Evolutionary conservation across 2,888 invertebrate species (phyloP), one percentile per base, ranked within the genome.

Genomic region (Callimorpha dominula): DNA sequence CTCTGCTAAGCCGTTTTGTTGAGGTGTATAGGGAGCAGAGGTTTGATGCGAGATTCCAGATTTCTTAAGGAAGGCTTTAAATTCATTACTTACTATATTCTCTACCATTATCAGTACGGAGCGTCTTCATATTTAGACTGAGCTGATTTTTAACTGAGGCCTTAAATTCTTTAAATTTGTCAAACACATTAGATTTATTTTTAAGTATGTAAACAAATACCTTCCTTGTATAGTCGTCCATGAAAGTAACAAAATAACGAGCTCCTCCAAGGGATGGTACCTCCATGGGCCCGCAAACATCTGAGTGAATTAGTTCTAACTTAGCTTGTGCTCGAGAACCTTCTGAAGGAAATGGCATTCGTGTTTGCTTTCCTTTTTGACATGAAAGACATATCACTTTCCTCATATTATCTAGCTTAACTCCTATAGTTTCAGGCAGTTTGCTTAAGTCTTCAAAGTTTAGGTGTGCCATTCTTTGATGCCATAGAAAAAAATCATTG

Each of bases 261-360:
- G 70, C 73, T n/a, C 70, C 72, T 14, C 76, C 78, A 1, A 78
- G 57, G 8, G 80, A 69, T 12, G 70, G 63, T 14, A 66, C 73
- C 46, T 81, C 79, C 78, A 79, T 76, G 17, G 70, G 80, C 5
- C 78, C 78, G 68, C 80, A 78, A n/a, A 80, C 50, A 60, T 78
- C 78, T 1, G 80, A 78, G 31, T 78, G 75, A 4, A 79, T 63
- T 17, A 78, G 20, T 52, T 77, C 76, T 14, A 78, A 50, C 54
- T 46, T 65, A 17, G 4, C 42, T 15, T n/a, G 67, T 43, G n/a
- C 42, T 68, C 70, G 68, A 40, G 68, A 46, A 20, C 68, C 68
- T 60, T 68, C 42, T n/a, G 12, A 20, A 40, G 40, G 43, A 46
- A 68, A 68, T 20, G 68, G 68, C 46, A 46, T 70, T 68, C 63